These are phyloP conservation scores for Nemotelus nigrinus DNA, from an alignment of 2,888 invertebrate genomes.

Conservation along the genomic window DNA sequence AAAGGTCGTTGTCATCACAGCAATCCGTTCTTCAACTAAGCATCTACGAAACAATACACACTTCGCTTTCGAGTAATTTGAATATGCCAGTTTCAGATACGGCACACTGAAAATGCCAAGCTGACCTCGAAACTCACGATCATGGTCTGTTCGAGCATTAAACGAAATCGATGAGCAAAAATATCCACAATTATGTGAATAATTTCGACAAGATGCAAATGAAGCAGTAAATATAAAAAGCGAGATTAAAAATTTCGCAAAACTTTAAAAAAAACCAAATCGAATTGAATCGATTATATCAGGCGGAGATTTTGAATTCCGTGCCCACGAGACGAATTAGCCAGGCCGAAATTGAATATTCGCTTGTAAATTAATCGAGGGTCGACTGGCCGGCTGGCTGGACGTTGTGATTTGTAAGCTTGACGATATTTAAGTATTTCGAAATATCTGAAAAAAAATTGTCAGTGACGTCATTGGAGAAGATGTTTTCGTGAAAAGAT, in stretches of 20 bases:
- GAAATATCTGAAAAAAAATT: neutral
- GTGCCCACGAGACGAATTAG: too few relatives aligned
- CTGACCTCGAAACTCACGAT: conserved; percentile 40
- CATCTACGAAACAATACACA: too few relatives aligned
- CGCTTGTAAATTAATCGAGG: too few relatives aligned
- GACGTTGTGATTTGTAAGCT: too few relatives aligned
- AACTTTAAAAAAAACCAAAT: neutral
- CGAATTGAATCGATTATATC: too few relatives aligned
- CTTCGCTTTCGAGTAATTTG: too few relatives aligned
- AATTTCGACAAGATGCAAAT: conserved; percentile 2
- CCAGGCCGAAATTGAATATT: too few relatives aligned
- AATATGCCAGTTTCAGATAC: neutral
- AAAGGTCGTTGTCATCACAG: conserved; percentile 32
- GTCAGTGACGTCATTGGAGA: conserved; percentile 10
- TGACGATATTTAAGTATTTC: too few relatives aligned
- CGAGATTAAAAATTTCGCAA: neutral
- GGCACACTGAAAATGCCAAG: conserved; percentile 29
- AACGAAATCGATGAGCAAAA: conserved; percentile 14
- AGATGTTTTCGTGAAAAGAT: conserved; percentile 52
- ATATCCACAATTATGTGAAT: conserved; percentile 14
- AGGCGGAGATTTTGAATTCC: too few relatives aligned
- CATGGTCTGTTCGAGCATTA: conserved; percentile 17
- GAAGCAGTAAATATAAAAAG: neutral
- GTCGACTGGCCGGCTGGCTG: too few relatives aligned
- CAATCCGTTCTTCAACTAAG: neutral